Percentiles rank a stretch among this genome's conserved stretches.
These are phyloP conservation scores for Trissoscelio sp. DNA, from an alignment of 2,888 invertebrate species.

Conservation along the genomic window DNA sequence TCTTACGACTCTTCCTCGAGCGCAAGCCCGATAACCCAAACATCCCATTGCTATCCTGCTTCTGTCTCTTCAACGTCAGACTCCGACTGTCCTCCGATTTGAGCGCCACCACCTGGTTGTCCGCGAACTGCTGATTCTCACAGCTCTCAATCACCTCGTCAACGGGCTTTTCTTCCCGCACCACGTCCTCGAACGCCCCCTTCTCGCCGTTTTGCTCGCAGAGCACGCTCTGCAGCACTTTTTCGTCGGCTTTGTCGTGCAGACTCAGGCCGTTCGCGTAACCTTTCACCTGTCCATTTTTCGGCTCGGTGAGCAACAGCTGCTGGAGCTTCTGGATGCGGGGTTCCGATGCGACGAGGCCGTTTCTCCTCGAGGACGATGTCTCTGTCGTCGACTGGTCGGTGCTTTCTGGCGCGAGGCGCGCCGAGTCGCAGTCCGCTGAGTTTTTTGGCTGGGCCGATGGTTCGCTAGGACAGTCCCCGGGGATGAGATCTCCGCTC, in stretches of 20 bases:
- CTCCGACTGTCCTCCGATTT: constrained; percentile 77
- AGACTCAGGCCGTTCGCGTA: constrained; percentile 30
- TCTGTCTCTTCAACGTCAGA: constrained; percentile 77
- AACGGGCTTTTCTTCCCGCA: not conserved
- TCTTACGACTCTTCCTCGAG: constrained; percentile 76
- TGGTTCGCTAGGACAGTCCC: not conserved
- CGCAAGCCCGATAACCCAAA: too few species aligned
- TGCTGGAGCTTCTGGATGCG: constrained; percentile 53
- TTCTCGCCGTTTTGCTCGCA: constrained; percentile 55
- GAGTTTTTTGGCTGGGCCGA: constrained; percentile 43
- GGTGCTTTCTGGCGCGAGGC: constrained; percentile 2
- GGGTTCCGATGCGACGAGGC: constrained; percentile 19
- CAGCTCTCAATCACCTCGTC: constrained; percentile 4
- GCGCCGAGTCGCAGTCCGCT: constrained; percentile 1
- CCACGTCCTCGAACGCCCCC: constrained; percentile 3
- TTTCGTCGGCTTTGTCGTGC: constrained; percentile 29
- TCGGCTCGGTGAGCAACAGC: constrained; percentile 25
- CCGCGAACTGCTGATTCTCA: constrained; percentile 41
- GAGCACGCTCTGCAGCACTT: constrained; percentile 41
- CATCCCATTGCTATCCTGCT: constrained; percentile 60
- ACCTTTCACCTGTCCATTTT: constrained; percentile 35
- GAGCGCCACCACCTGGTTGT: constrained; percentile 29
- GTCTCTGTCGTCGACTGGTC: not conserved
- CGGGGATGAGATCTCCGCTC: constrained; percentile 10
- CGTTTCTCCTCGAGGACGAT: constrained; percentile 37